These are phyloP conservation scores for Pomphorhynchus laevis DNA, from an alignment of 1,140 invertebrate species.

Conservation along the genomic window DNA sequence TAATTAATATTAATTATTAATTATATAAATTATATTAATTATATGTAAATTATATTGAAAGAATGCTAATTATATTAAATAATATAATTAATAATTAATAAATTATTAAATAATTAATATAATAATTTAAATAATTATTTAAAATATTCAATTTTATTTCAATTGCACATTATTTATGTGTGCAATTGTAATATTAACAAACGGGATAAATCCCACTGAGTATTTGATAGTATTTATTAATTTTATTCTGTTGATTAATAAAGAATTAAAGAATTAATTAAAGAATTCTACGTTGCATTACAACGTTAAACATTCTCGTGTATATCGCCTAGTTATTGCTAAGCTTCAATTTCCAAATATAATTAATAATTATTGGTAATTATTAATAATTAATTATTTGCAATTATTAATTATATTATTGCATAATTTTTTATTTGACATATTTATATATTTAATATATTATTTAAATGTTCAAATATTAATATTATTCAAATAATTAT, in stretches of 20 bases:
- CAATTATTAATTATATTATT: neutral
- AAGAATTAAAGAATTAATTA: no score
- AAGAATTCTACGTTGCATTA: no score
- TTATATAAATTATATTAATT: neutral
- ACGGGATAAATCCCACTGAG: no score
- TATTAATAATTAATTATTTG: neutral
- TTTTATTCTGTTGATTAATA: no score
- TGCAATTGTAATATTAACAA: no score
- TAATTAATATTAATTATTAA: neutral
- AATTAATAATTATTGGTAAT: neutral
- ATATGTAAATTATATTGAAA: constrained; percentile 1
- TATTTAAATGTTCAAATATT: constrained; percentile 2
- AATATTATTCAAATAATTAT: neutral
- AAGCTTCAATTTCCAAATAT: neutral
- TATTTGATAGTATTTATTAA: no score
- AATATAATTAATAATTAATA: no score
- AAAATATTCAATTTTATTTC: no score
- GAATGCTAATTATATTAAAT: neutral
- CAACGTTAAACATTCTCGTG: neutral
- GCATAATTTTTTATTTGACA: neutral
- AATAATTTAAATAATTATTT: no score
- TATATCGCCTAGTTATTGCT: neutral
- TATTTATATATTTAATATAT: no score
- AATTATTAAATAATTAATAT: no score
- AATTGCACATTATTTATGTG: no score